A percentile compares a stretch with the other conserved stretches of the same genome.
phyloP scores from a whole-genome alignment of 2,888 invertebrate species.

The Odontocerum albicorne region DNA sequence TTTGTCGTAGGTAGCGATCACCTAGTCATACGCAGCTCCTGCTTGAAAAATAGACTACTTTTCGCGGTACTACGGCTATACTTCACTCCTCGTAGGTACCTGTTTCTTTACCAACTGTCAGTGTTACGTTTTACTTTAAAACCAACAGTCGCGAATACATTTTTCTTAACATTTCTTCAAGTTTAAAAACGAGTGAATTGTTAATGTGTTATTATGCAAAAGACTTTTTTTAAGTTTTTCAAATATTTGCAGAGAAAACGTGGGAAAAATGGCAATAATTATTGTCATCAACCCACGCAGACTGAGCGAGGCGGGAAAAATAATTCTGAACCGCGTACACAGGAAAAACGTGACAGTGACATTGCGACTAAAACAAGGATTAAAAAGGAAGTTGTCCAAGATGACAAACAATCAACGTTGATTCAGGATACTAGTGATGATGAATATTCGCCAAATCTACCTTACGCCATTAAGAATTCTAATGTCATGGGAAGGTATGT shows the following conservation, averaged over 20 bases:
- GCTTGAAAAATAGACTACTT: slow-evolving; percentile 2
- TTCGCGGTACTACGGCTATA: no score
- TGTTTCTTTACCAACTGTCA: no score
- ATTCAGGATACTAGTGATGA: slow-evolving; percentile 60
- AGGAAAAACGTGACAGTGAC: not conserved
- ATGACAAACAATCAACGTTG: not conserved
- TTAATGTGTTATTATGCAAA: no score
- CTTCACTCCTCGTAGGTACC: no score
- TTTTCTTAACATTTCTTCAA: no score
- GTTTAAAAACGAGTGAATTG: no score
- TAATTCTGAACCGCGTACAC: slow-evolving; percentile 13
- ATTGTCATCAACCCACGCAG: slow-evolving; percentile 6
- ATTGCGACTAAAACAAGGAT: not conserved
- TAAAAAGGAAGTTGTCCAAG: slow-evolving; percentile 2
- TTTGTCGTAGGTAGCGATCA: slow-evolving; percentile 2
- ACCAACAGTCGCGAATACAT: no score
- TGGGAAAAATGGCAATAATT: slow-evolving; percentile 19
- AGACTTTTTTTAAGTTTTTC: slow-evolving; percentile 23
- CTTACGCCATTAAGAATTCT: slow-evolving; percentile 61
- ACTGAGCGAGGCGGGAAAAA: slow-evolving; percentile 17
- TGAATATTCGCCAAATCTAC: slow-evolving; percentile 40
- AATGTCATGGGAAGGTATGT: slow-evolving; percentile 63
- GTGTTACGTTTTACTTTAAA: no score
- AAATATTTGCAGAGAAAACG: slow-evolving; percentile 33
- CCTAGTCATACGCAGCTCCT: no score